Evolutionary conservation across 2,113 vertebrate genomes (phyloP).

Genomic region (Fregetta grallaria): DNA sequence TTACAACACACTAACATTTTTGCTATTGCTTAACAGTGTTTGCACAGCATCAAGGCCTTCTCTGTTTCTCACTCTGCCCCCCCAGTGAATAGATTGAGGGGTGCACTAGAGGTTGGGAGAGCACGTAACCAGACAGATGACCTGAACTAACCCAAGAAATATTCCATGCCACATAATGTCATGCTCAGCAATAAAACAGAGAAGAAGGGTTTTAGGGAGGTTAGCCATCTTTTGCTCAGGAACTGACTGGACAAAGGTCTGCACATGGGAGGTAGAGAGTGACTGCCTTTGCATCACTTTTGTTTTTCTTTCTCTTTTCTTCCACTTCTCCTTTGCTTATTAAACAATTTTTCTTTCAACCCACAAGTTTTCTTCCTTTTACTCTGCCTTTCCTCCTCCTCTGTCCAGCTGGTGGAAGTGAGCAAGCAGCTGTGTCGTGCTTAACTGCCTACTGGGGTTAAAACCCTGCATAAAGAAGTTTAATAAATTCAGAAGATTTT

Average conservation of each 20-base stretch:
- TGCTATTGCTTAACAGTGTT: not conserved
- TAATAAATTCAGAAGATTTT: not conserved
- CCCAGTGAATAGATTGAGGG: not conserved
- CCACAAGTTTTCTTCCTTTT: not conserved
- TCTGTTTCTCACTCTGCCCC: not conserved
- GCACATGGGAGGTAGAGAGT: not conserved
- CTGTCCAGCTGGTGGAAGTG: not conserved
- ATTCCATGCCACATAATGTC: not conserved
- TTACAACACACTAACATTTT: not conserved
- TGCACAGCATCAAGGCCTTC: not conserved
- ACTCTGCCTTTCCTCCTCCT: not conserved
- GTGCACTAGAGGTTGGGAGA: not conserved
- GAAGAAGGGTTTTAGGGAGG: not conserved
- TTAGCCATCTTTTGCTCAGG: not conserved
- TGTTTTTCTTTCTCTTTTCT: not conserved
- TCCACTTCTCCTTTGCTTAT: not conserved
- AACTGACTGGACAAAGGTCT: not conserved
- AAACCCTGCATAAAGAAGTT: not conserved
- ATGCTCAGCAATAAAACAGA: not conserved
- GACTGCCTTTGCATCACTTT: not conserved
- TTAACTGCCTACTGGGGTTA: not conserved
- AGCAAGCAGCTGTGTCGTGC: not conserved
- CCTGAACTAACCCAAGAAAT: not conserved
- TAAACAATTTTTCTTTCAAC: not conserved
- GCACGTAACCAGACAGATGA: not conserved